These are phyloP conservation scores for Linnaemya tessellans DNA, from an alignment of 2,888 invertebrate species.

Conservation along the genomic window DNA sequence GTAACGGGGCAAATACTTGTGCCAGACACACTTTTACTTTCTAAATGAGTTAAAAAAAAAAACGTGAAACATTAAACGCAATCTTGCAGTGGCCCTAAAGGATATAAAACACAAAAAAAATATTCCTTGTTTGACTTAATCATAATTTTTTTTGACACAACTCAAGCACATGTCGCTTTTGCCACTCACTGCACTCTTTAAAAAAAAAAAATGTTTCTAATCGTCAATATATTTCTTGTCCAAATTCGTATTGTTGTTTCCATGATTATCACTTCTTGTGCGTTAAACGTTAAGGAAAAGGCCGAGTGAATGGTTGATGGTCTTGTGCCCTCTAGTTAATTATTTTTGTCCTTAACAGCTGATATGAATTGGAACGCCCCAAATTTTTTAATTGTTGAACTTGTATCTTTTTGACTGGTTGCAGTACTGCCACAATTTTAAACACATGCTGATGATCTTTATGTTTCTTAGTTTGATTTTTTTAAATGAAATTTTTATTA, in stretches of 20 bases:
- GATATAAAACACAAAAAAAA: background rate
- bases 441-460: constrained; percentile 68
- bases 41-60: constrained; percentile 4
- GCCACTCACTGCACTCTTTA: background rate
- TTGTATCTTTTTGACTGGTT: constrained; percentile 20
- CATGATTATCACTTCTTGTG: constrained; percentile 66
- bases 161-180: constrained; percentile 66
- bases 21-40: constrained; percentile 68
- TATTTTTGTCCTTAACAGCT: constrained; percentile 60
- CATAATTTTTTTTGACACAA: constrained; percentile 69
- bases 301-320: constrained; percentile 5
- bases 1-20: constrained; percentile 66
- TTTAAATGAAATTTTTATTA: constrained; percentile 46
- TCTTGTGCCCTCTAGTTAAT: constrained; percentile 42
- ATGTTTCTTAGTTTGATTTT: no score
- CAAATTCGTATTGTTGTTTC: constrained; percentile 34
- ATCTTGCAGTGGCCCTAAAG: background rate
- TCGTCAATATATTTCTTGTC: constrained; percentile 35
- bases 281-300: background rate
- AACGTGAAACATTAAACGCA: background rate
- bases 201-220: constrained; percentile 13
- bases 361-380: constrained; percentile 63
- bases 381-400: constrained; percentile 28
- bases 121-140: constrained; percentile 52
- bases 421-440: constrained; percentile 19